These are phyloP conservation scores for Endotricha flammealis DNA, from an alignment of 2,888 invertebrate species.

Conservation along the genomic window DNA sequence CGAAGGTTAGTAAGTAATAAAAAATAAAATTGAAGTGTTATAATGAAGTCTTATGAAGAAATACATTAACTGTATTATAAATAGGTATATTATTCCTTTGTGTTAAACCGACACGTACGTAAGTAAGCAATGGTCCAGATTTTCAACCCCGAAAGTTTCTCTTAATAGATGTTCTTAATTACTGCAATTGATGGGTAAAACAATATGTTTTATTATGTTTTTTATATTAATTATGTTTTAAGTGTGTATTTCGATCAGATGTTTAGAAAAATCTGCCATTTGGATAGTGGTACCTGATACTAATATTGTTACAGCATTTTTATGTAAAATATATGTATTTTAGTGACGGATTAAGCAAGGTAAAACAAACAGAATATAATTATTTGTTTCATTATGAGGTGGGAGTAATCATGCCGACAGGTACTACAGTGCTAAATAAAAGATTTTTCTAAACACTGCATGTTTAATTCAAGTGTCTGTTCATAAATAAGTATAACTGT, in stretches of 20 bases:
- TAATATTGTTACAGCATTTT: too few relatives aligned
- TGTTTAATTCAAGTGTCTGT: conserved; percentile 44
- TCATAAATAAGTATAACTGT: conserved; percentile 58
- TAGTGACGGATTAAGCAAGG: too few relatives aligned
- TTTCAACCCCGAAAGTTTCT: conserved; percentile 47
- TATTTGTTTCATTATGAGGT: too few relatives aligned
- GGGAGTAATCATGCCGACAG: too few relatives aligned
- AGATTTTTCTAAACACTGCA: conserved; percentile 26
- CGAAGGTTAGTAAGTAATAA: conserved; percentile 47
- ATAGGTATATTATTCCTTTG: conserved; percentile 44
- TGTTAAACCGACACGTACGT: conserved; percentile 34
- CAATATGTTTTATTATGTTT: background rate
- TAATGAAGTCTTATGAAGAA: conserved; percentile 57
- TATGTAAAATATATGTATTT: too few relatives aligned
- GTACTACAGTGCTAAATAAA: conserved; percentile 20
- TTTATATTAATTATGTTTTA: background rate
- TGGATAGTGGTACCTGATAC: too few relatives aligned
- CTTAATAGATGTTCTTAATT: conserved; percentile 22
- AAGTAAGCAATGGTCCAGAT: conserved; percentile 29
- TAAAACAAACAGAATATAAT: too few relatives aligned
- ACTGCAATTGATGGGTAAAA: conserved; percentile 2
- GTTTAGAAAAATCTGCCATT: conserved; percentile 12
- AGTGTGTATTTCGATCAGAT: conserved; percentile 7
- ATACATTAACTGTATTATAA: conserved; percentile 34
- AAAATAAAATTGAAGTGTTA: conserved; percentile 48